Conservation (phyloP, 1,140 invertebrate species). For the Aphis craccivora region DNA sequence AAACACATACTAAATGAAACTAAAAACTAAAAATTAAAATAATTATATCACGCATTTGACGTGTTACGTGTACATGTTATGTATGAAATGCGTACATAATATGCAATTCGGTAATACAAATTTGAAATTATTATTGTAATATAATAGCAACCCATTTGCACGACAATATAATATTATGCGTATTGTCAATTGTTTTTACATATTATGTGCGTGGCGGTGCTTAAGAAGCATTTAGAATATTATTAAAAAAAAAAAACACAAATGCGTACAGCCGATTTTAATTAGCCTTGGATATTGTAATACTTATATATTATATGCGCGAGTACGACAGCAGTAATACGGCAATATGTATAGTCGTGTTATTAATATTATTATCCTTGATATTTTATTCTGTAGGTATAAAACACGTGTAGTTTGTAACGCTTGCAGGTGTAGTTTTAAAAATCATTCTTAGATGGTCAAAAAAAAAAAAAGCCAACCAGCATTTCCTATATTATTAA, state of each 20-base stretch:
- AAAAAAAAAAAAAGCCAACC: background rate
- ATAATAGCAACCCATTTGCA: background rate
- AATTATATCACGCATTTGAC: background rate
- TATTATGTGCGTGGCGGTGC: background rate
- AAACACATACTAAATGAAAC: background rate
- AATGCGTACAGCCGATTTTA: background rate
- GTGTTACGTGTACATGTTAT: background rate
- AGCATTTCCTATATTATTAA: background rate
- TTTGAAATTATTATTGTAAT: background rate
- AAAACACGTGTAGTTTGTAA: background rate
- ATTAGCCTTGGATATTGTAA: background rate
- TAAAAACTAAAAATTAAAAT: conserved; percentile 7
- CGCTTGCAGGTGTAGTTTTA: background rate
- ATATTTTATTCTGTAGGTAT: background rate
- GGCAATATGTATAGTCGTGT: background rate
- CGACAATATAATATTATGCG: background rate
- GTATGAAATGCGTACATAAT: background rate
- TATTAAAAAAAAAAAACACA: background rate
- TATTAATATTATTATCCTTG: background rate
- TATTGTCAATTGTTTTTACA: background rate
- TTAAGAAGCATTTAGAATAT: background rate
- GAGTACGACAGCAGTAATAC: background rate
- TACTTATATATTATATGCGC: background rate
- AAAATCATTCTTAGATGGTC: background rate
- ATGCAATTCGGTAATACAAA: background rate